These are phyloP conservation scores for Antheraea pernyi DNA, from an alignment of 1,140 invertebrate genomes.

Conservation along the genomic window DNA sequence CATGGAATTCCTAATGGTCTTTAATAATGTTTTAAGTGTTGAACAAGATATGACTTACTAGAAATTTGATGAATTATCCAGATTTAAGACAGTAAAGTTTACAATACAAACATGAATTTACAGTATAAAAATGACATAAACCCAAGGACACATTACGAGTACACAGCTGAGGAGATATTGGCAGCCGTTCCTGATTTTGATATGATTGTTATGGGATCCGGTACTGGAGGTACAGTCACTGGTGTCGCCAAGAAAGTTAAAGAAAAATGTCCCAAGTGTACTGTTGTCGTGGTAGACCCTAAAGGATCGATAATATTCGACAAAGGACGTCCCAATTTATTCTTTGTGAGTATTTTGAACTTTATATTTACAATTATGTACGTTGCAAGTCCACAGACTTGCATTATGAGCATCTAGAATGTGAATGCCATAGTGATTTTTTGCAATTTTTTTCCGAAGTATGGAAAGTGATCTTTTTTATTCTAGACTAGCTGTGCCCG, in stretches of 20 bases:
- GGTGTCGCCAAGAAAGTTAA: slow-evolving; percentile 90
- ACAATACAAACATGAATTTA: slow-evolving; percentile 4
- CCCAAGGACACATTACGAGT: slow-evolving; percentile 93
- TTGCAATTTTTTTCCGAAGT: too few relatives aligned
- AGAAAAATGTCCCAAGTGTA: slow-evolving; percentile 81
- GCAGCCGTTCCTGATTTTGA: slow-evolving; percentile 86
- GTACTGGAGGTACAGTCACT: slow-evolving; percentile 90
- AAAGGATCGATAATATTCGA: slow-evolving; percentile 89
- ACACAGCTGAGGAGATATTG: slow-evolving; percentile 92
- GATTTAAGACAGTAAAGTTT: neutral
- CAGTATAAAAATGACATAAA: slow-evolving; percentile 93
- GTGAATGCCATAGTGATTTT: too few relatives aligned
- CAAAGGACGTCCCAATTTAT: slow-evolving; percentile 13
- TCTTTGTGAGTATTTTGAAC: slow-evolving; percentile 18
- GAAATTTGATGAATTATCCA: too few relatives aligned
- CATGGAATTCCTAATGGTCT: too few relatives aligned
- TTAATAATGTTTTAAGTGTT: too few relatives aligned
- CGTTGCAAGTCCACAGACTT: neutral
- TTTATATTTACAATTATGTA: neutral
- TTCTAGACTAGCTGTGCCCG: too few relatives aligned
- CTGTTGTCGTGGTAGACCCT: slow-evolving; percentile 90
- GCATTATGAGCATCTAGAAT: too few relatives aligned
- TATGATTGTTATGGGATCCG: slow-evolving; percentile 88
- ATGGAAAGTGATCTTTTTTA: too few relatives aligned
- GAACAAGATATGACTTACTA: too few relatives aligned